A percentile compares a stretch with the other conserved stretches of the same genome.
Conservation (phyloP, 1,140 invertebrate species). For the Acyrthosiphon pisum region DNA sequence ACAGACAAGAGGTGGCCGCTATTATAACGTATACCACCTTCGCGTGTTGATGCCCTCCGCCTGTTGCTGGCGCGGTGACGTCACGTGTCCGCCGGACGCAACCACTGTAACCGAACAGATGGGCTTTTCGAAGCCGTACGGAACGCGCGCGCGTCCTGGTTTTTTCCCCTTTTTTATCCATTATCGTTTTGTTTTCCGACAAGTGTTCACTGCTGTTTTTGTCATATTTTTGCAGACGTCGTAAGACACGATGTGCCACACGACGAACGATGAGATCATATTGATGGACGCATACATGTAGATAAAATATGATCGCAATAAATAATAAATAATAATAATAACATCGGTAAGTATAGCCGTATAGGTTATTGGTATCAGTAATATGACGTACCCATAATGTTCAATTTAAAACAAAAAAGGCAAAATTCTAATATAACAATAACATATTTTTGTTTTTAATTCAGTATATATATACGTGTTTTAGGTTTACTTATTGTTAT, state of each 20-base stretch:
- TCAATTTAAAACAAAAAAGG: neutral
- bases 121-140: conserved; percentile 32
- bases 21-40: conserved; percentile 44
- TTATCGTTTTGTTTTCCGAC: neutral
- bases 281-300: neutral
- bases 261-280: neutral
- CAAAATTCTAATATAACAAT: neutral
- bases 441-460: neutral
- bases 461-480: neutral
- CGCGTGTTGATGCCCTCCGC: conserved; percentile 57
- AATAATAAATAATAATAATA: neutral
- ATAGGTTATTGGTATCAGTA: neutral
- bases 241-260: neutral
- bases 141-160: neutral
- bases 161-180: neutral
- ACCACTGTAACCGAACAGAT: conserved; percentile 54
- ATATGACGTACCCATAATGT: too few relatives aligned
- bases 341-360: neutral
- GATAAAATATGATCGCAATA: too few relatives aligned
- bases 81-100: conserved; percentile 52
- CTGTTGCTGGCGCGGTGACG: conserved; percentile 43
- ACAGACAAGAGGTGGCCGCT: conserved; percentile 29
- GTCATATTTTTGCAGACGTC: neutral
- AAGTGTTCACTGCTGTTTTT: neutral
- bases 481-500: neutral